These are phyloP conservation scores for Gambusia holbrooki DNA, from an alignment of 2,113 vertebrate genomes.

Conservation along the genomic window DNA sequence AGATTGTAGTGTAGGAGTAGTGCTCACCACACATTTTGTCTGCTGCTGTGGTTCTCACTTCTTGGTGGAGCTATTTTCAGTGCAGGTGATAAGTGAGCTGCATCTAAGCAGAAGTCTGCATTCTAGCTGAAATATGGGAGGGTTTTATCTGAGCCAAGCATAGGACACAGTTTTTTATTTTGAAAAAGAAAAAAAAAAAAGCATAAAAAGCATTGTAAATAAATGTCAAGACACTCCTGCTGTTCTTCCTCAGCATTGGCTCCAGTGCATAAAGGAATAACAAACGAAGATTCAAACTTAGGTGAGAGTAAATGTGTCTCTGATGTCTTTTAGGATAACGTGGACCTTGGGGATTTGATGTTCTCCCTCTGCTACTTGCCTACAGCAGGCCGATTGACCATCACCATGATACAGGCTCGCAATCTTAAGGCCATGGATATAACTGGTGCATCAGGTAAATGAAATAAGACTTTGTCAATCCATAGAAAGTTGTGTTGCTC, in stretches of 20 bases:
- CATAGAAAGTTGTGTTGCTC: neutral
- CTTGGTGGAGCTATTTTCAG: constrained; percentile 74
- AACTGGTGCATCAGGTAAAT: constrained; percentile 95
- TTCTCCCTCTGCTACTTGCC: constrained; percentile 99
- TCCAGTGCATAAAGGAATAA: neutral
- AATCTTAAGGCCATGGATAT: constrained; percentile 99
- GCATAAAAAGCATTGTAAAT: constrained; percentile 9
- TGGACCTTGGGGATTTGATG: constrained; percentile 98
- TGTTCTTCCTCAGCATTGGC: neutral
- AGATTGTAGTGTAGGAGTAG: constrained; percentile 31
- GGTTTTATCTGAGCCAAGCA: constrained; percentile 45
- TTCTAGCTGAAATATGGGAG: constrained; percentile 42
- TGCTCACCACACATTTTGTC: constrained; percentile 51
- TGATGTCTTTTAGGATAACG: constrained; percentile 88
- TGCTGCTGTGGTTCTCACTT: constrained; percentile 61
- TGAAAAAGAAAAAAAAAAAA: neutral
- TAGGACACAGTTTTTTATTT: constrained; percentile 3
- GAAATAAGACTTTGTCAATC: constrained; percentile 7
- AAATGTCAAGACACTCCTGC: constrained; percentile 13
- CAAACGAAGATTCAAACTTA: neutral
- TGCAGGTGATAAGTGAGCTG: constrained; percentile 69
- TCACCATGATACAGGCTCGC: constrained; percentile 97
- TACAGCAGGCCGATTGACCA: constrained; percentile 95
- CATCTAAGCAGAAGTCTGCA: constrained; percentile 59
- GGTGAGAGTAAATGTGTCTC: constrained; percentile 18